phyloP scores from a whole-genome alignment of 2,888 invertebrate species.

The Ectemnius cavifrons region DNA sequence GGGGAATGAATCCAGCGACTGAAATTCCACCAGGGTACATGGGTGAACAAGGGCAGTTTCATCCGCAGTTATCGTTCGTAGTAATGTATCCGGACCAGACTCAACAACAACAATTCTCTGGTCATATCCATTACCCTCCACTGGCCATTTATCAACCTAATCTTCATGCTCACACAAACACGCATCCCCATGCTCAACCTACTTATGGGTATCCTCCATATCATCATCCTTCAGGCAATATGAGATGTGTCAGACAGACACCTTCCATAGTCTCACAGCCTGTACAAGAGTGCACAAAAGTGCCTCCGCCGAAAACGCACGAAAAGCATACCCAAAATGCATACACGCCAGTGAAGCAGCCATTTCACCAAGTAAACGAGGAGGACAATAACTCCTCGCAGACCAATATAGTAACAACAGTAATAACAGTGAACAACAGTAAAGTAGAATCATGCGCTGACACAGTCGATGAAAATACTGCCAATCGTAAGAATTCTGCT shows the following conservation, averaged over 20 bases:
- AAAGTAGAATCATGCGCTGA: slow-evolving; percentile 61
- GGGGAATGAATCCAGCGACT: slow-evolving; percentile 62
- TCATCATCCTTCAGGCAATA: slow-evolving; percentile 77
- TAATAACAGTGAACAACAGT: slow-evolving; percentile 67
- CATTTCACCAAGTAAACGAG: slow-evolving; percentile 60
- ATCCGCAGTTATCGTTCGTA: slow-evolving; percentile 53
- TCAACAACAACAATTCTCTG: slow-evolving; percentile 66
- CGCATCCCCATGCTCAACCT: slow-evolving; percentile 62
- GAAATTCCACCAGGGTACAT: slow-evolving; percentile 67
- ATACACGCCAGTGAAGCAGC: slow-evolving; percentile 54
- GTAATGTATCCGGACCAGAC: slow-evolving; percentile 60
- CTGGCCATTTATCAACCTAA: slow-evolving; percentile 61
- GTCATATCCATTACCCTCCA: slow-evolving; percentile 59
- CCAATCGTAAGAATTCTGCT: slow-evolving; percentile 41
- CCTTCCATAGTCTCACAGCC: slow-evolving; percentile 77
- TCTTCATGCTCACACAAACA: slow-evolving; percentile 57
- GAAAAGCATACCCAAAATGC: slow-evolving; percentile 63
- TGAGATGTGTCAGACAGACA: slow-evolving; percentile 72
- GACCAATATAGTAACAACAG: slow-evolving; percentile 66
- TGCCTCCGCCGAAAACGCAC: slow-evolving; percentile 53
- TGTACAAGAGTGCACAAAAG: slow-evolving; percentile 56
- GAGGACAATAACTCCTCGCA: slow-evolving; percentile 62
- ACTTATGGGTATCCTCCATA: slow-evolving; percentile 71
- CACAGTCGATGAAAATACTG: slow-evolving; percentile 56
- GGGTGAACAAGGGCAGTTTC: slow-evolving; percentile 64